Evolutionary conservation across 2,113 vertebrate species (phyloP), one percentile per base, ranked within the genome.

Genomic region (Propithecus coquereli): DNA sequence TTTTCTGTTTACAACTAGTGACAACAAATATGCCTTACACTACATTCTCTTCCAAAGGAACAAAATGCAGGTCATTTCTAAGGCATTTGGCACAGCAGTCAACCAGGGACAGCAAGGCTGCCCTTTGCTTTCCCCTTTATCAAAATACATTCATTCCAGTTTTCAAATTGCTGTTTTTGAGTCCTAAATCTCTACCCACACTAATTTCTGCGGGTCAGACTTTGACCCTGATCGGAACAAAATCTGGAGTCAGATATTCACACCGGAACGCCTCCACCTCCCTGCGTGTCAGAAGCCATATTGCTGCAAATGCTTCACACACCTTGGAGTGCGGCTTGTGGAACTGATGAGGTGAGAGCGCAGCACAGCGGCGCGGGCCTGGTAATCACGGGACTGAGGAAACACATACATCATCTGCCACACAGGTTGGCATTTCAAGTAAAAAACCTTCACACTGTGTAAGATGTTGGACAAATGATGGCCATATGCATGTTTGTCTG

Each of bases 331-430:
- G 98, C 99, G 99, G 99, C 99, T 99, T 99, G 99, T 99, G 99
- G 99, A 99, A 99, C 99, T 99, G 99, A 99, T 99, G 99, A 99
- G 99, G 99, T 99, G 99, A 99, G 99, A 99, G 99, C 99, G 99
- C 99, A 98, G 99, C 99, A 98, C 99, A 98, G 99, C 99, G 98
- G 99, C 99, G 99, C 99, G 98, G 98, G 99, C 99, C 99, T 99
- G 99, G 99, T 99, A 99, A 99, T 99, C 99, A 99, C 99, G 98
- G 99, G 99, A 99, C 99, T 99, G 99, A 99, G 99, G 99, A 99
- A 99, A 99, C 99, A 99, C 99, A 99, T 99, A 99, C 99, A 99
- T 99, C 99, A 99, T 99, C 99, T 99, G 99, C 99, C 99, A 99
- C 99, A 98, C 98, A 99, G 99, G 99, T 99, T 99, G 99, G 99